phyloP scores from a whole-genome alignment of 2,113 vertebrate species.

The Phyllopteryx taeniolatus region DNA sequence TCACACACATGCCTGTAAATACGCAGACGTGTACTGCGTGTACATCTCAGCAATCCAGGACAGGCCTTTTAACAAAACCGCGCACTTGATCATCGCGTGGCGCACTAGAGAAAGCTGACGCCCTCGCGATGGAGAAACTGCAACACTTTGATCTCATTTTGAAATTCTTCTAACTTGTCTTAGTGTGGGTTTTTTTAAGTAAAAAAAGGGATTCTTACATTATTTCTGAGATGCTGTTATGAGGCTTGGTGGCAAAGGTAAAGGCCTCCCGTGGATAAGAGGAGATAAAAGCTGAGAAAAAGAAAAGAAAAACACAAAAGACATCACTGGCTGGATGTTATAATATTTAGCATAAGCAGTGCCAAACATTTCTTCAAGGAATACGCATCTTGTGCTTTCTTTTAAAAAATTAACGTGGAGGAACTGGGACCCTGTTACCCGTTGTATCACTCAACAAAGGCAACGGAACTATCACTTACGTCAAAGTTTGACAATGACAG shows the following conservation, averaged over 20 bases:
- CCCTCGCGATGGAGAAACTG: conserved; percentile 38
- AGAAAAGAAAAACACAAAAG: conserved; percentile 57
- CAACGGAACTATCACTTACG: conserved; percentile 66
- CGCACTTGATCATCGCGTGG: conserved; percentile 23
- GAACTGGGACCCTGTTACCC: conserved; percentile 57
- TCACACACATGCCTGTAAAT: conserved; percentile 35
- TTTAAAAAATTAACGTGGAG: conserved; percentile 61
- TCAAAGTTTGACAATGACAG: conserved; percentile 78
- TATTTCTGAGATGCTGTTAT: conserved; percentile 56
- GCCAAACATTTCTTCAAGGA: conserved; percentile 67
- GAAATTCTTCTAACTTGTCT: conserved; percentile 55
- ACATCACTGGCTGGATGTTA: conserved; percentile 61
- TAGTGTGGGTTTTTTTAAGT: conserved; percentile 21
- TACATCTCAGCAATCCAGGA: conserved; percentile 37
- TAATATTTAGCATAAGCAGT: conserved; percentile 71
- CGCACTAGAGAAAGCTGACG: conserved; percentile 40
- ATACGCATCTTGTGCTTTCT: conserved; percentile 60
- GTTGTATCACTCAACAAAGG: conserved; percentile 69
- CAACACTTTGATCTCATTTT: conserved; percentile 59
- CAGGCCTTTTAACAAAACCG: conserved; percentile 36
- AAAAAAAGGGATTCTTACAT: conserved; percentile 61
- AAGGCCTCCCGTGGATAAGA: conserved; percentile 65
- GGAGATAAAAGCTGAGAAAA: conserved; percentile 62
- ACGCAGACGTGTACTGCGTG: conserved; percentile 31
- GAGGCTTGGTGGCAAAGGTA: conserved; percentile 61